Evolutionary conservation across 1,140 invertebrate genomes (phyloP), one percentile per base, ranked within the genome.

Genomic region (Zaprionus africanus): DNA sequence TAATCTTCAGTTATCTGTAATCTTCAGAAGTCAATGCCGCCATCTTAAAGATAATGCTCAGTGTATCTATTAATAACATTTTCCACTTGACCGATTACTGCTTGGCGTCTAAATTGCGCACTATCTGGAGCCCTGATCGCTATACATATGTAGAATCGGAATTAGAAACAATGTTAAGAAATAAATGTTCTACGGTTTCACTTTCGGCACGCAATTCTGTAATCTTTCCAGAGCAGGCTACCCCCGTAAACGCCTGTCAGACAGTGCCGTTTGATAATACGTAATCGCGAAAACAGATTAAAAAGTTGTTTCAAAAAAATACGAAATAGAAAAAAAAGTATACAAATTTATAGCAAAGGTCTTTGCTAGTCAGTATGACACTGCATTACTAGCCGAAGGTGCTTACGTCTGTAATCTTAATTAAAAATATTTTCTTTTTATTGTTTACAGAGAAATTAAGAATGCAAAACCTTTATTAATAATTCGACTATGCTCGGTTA

Each of bases 201-300:
- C 28, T 9, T 31, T 31, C 28, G 28, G 28, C 65, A 68, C 38
- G 65, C 36, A 15, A 68, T 22, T 17, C 12, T 13, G 15, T 34
- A 53, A 59, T 66, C 31, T 51, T 28, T 60, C 1, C 24, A 60
- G 17, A 67, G 19, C 56, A 54, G 17, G 6, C 6, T 15, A 17
- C 34, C 17, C 43, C 41, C 15, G 2, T 31, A 19, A 41, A 13
- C 4, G 43, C 17, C 2, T 6, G n/a, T 34, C 31, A 34, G 3
- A 51, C 22, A n/a, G 24, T 36, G 2, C 31, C 43, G 53, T 66
- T 67, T 43, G 11, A 61, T 56, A 56, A 68, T 13, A 5, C 9
- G 38, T 61, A 56, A 68, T 68, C 41, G 5, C 49, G 15, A 17
- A 11, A 34, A 51, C 17, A 49, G 60, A 62, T 34, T 31, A 62